Evolutionary conservation across 2,797 vertebrate species (phyloP).

Genomic region (Hydrophis major): DNA sequence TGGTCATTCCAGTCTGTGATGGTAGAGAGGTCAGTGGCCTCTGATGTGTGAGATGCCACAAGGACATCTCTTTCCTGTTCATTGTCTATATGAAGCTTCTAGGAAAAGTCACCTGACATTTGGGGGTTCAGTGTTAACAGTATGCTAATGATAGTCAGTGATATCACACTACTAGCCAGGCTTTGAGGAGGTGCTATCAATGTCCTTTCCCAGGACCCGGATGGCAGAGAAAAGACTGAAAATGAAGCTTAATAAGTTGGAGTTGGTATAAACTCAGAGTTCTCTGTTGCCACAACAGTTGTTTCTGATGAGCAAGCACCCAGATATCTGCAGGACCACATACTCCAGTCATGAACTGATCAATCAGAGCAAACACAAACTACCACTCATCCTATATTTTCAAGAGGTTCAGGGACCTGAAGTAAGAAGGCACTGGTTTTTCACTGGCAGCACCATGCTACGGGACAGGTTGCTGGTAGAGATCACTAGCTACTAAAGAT

Average conservation of each 20-base stretch:
- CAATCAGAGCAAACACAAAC: not conserved
- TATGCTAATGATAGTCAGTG: not conserved
- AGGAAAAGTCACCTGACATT: not conserved
- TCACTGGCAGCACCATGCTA: not conserved
- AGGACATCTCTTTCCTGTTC: not conserved
- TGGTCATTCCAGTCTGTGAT: not conserved
- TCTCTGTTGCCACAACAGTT: not conserved
- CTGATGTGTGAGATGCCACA: not conserved
- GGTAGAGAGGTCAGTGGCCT: not conserved
- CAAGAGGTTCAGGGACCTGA: not conserved
- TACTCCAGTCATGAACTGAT: not conserved
- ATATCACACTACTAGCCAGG: not conserved
- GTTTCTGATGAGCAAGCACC: not conserved
- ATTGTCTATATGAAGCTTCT: not conserved
- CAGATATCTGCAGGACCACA: not conserved
- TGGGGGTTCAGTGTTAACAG: not conserved
- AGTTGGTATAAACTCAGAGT: not conserved
- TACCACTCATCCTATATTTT: not conserved
- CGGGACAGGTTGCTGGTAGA: not conserved
- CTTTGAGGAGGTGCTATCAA: not conserved
- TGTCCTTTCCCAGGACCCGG: not conserved
- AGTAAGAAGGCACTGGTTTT: not conserved
- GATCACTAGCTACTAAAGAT: not conserved
- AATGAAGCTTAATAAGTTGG: not conserved
- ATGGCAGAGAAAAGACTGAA: not conserved